Conservation (phyloP, 2,888 invertebrate genomes). For the Cataglyphis altisquamis region DNA sequence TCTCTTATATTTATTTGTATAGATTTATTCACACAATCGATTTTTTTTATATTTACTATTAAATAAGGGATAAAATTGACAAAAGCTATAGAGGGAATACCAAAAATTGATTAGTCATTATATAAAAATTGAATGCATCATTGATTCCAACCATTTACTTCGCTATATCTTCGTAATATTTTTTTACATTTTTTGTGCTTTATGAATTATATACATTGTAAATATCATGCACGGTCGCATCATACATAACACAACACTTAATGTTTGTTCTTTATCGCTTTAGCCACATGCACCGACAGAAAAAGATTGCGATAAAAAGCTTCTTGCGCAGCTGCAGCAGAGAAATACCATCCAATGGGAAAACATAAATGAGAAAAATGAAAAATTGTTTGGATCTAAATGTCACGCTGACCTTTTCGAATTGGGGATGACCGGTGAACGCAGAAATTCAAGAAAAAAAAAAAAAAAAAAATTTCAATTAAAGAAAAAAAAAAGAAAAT, state of each 20-base stretch:
- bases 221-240: slow-evolving; percentile 4
- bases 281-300: slow-evolving; percentile 5
- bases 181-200: neutral
- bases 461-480: neutral
- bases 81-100: neutral
- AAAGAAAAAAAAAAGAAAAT: neutral
- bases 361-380: slow-evolving; percentile 10
- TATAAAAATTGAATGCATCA: neutral
- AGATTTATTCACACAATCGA: too few relatives aligned
- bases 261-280: slow-evolving; percentile 40
- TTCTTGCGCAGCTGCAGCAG: slow-evolving; percentile 16
- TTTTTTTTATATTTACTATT: neutral
- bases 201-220: slow-evolving; percentile 3
- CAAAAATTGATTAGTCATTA: neutral
- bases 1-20: neutral
- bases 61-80: neutral
- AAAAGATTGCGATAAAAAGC: slow-evolving; percentile 38
- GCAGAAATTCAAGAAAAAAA: neutral
- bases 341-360: neutral
- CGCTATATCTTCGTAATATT: neutral
- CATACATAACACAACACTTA: slow-evolving; percentile 1
- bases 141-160: neutral
- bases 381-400: slow-evolving; percentile 5
- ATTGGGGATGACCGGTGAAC: neutral
- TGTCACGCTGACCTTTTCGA: neutral